Percentiles rank a stretch among this genome's conserved stretches.
Evolutionary conservation across 2,113 vertebrate genomes (phyloP).

Genomic region (Trematocara nigrifrons): DNA sequence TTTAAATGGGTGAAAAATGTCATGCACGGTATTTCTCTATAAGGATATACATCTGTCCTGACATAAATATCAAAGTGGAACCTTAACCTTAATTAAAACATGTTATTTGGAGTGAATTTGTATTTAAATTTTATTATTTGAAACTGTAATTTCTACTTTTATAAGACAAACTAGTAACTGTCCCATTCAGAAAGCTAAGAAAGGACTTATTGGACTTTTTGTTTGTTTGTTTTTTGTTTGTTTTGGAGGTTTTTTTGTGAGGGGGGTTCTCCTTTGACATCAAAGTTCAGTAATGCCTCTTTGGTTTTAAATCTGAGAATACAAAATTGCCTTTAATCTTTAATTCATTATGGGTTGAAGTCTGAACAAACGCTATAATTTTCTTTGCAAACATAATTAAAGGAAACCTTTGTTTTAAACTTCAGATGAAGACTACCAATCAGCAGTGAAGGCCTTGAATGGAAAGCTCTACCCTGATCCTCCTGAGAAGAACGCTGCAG

Average conservation of each 20-base stretch:
- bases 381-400: background rate
- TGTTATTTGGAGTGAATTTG: background rate
- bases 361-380: background rate
- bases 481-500: slow-evolving; percentile 32
- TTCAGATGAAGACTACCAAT: slow-evolving; percentile 92
- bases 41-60: background rate
- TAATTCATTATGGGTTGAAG: background rate
- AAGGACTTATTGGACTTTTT: background rate
- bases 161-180: background rate
- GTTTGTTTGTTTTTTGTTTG: background rate
- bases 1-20: background rate
- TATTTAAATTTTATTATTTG: background rate
- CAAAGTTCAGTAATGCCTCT: background rate
- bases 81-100: background rate
- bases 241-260: too few relatives aligned
- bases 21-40: background rate
- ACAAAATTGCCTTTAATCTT: background rate
- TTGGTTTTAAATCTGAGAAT: background rate
- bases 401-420: background rate
- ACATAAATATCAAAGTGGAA: background rate
- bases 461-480: slow-evolving; percentile 84
- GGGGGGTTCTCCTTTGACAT: background rate
- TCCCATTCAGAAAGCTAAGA: background rate
- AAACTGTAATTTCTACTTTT: background rate
- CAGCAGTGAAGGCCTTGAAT: slow-evolving; percentile 86